Evolutionary conservation across 1,140 invertebrate genomes (phyloP).

Genomic region (Pararge aegeria): DNA sequence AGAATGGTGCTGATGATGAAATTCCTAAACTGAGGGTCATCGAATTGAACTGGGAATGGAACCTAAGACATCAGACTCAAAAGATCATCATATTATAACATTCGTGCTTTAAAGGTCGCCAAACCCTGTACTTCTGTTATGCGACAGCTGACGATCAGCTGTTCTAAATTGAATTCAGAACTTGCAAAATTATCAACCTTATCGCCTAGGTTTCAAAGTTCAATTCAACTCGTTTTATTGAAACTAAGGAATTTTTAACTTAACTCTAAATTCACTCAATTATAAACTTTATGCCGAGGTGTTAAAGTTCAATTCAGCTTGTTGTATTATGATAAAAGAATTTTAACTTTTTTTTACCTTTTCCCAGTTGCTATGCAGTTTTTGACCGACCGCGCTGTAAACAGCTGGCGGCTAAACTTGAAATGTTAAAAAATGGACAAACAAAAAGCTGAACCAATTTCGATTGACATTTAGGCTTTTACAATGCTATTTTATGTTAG

Average conservation of each 20-base stretch:
- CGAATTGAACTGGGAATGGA: background rate
- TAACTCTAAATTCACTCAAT: background rate
- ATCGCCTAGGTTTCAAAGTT: too few relatives aligned
- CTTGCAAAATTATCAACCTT: too few relatives aligned
- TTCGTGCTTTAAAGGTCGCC: background rate
- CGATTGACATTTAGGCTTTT: background rate
- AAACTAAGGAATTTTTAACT: too few relatives aligned
- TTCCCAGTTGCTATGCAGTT: background rate
- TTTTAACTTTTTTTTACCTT: background rate
- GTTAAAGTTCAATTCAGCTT: background rate
- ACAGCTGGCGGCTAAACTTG: background rate
- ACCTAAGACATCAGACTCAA: background rate
- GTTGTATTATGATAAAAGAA: background rate
- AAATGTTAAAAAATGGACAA: background rate
- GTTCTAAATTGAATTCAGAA: background rate
- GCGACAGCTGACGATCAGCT: constrained; percentile 11
- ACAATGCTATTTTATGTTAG: background rate
- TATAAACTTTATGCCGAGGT: background rate
- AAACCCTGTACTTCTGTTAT: background rate
- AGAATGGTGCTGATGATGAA: too few relatives aligned
- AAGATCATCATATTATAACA: too few relatives aligned
- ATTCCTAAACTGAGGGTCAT: too few relatives aligned
- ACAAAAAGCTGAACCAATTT: background rate
- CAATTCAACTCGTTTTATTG: too few relatives aligned
- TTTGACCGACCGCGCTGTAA: background rate